Evolutionary conservation across 2,888 invertebrate genomes (phyloP).

Genomic region (Ochropleura plecta): DNA sequence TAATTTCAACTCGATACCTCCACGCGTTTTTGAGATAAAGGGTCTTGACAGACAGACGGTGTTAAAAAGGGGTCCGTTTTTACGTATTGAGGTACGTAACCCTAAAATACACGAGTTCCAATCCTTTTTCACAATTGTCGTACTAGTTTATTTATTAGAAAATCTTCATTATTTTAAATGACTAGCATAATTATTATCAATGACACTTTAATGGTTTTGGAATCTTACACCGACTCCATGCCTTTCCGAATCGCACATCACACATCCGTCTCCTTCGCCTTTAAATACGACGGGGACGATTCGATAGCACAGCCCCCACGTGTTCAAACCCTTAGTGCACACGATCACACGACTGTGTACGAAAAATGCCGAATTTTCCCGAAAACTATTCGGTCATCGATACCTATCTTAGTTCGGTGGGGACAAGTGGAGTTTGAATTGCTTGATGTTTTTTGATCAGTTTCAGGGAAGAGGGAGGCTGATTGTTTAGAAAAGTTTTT

Average conservation of each 20-base stretch:
- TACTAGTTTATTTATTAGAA: too few relatives aligned
- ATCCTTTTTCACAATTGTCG: too few relatives aligned
- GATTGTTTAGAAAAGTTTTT: conserved; percentile 8
- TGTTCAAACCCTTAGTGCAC: conserved; percentile 56
- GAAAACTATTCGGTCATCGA: conserved; percentile 60
- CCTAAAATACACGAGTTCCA: too few relatives aligned
- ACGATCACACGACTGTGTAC: conserved; percentile 48
- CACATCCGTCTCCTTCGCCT: conserved; percentile 83
- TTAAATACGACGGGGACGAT: conserved; percentile 85
- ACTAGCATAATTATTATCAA: too few relatives aligned
- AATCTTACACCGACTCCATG: conserved; percentile 62
- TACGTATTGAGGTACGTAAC: too few relatives aligned
- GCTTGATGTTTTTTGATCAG: conserved; percentile 20
- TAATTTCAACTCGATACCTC: too few relatives aligned
- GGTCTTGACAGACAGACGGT: too few relatives aligned
- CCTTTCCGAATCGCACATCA: conserved; percentile 65
- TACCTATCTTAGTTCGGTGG: conserved; percentile 41
- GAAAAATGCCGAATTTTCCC: conserved; percentile 52
- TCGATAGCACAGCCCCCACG: conserved; percentile 72
- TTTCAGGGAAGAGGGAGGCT: neutral
- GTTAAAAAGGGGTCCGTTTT: too few relatives aligned
- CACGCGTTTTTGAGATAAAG: too few relatives aligned
- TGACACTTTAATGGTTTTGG: too few relatives aligned
- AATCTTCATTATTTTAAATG: too few relatives aligned
- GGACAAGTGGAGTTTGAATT: conserved; percentile 44